phyloP scores from a whole-genome alignment of 2,797 vertebrate species.

The Tragelaphus oryx region DNA sequence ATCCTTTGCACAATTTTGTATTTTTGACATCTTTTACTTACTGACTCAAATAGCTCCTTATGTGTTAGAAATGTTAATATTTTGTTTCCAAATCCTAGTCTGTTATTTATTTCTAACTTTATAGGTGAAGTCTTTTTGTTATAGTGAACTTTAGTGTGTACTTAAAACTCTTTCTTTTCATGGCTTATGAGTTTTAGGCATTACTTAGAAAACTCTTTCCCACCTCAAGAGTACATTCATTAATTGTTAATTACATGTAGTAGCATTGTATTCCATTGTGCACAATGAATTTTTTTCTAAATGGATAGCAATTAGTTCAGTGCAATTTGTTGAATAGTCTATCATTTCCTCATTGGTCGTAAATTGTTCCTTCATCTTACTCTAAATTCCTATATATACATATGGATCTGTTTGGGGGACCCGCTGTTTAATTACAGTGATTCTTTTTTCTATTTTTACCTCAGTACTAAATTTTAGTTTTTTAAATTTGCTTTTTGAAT shows the following conservation, averaged over 20 bases:
- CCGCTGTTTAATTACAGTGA: background rate
- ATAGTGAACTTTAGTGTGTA: background rate
- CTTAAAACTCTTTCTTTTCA: background rate
- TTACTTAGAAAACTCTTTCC: background rate
- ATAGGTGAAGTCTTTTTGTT: background rate
- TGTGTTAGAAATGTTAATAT: background rate
- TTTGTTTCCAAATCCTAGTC: background rate
- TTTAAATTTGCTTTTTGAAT: background rate
- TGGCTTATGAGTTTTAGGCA: background rate
- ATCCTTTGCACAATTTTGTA: background rate
- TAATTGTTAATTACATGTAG: background rate
- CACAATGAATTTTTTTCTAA: background rate
- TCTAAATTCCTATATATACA: background rate
- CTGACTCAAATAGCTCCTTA: background rate
- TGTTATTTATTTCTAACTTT: background rate
- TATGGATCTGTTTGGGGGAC: background rate
- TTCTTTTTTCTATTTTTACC: background rate
- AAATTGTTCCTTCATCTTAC: background rate
- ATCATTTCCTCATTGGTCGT: background rate
- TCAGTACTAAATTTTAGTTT: background rate
- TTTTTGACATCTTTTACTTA: slow-evolving; percentile 1
- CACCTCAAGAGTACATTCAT: background rate
- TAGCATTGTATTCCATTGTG: background rate
- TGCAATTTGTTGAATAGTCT: background rate
- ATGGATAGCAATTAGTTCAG: background rate